These are phyloP conservation scores for Scaptodrosophila latifasciaeformis DNA, from an alignment of 2,888 invertebrate species.

Conservation along the genomic window DNA sequence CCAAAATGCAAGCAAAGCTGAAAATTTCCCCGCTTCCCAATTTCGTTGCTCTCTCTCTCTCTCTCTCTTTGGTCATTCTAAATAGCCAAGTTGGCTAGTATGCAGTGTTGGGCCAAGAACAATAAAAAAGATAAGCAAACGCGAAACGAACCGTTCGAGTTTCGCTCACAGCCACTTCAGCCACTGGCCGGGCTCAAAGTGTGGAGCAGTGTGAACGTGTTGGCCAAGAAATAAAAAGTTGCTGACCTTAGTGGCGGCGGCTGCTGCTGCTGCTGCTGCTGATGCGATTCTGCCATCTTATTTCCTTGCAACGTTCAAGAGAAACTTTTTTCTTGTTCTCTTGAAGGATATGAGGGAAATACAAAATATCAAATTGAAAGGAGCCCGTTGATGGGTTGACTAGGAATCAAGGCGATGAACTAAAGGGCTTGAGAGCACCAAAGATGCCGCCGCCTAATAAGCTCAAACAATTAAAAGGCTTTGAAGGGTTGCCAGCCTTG, in stretches of 20 bases:
- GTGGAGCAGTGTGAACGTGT: constrained; percentile 45
- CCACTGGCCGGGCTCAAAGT: constrained; percentile 7
- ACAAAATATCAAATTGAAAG: constrained; percentile 40
- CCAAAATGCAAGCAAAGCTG: constrained; percentile 58
- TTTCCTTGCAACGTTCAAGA: constrained; percentile 3
- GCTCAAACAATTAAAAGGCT: constrained; percentile 63
- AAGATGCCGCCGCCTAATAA: constrained; percentile 44
- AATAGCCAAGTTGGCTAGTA: constrained; percentile 4
- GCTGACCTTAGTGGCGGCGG: constrained; percentile 51
- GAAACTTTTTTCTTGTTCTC: background rate
- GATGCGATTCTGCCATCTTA: constrained; percentile 24
- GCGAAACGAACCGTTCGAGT: constrained; percentile 11
- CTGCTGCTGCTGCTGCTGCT: constrained; percentile 37
- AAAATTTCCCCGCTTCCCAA: constrained; percentile 36
- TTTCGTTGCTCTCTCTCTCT: too few species aligned
- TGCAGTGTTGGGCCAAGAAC: constrained; percentile 58
- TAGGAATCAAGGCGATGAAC: too few species aligned
- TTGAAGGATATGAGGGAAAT: constrained; percentile 55
- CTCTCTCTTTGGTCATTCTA: too few species aligned
- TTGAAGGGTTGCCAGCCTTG: constrained; percentile 40
- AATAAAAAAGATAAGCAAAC: constrained; percentile 67
- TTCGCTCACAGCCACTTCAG: constrained; percentile 33
- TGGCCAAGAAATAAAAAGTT: constrained; percentile 67
- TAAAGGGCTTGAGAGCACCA: background rate
- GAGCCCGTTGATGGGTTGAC: background rate